Percentiles rank a stretch among this genome's conserved stretches.
Evolutionary conservation across 2,113 vertebrate genomes (phyloP).

Genomic region (Lepus europaeus): DNA sequence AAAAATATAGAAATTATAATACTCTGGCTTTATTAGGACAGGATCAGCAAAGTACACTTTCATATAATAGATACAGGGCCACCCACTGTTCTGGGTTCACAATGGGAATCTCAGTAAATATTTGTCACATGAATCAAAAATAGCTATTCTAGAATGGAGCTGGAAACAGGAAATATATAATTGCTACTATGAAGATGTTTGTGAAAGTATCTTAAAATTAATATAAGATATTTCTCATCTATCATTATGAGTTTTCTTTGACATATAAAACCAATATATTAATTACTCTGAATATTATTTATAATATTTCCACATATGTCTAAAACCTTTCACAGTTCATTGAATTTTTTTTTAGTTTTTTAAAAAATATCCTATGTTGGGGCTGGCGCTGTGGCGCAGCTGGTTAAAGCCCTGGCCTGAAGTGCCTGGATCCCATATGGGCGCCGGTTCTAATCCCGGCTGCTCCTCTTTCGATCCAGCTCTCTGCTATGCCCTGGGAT

Average conservation of each 20-base stretch:
- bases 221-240: not conserved
- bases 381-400: too few species aligned
- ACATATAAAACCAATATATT: not conserved
- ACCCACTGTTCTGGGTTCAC: not conserved
- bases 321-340: not conserved
- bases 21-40: not conserved
- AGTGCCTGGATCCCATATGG: too few species aligned
- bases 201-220: slow-evolving; percentile 26
- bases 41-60: not conserved
- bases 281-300: not conserved
- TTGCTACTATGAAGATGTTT: not conserved
- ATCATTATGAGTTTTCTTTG: not conserved
- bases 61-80: not conserved
- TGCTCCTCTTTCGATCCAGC: too few species aligned
- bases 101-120: not conserved
- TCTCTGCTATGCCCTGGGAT: too few species aligned
- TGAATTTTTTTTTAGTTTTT: not conserved
- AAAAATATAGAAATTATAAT: not conserved
- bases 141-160: not conserved
- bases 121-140: not conserved
- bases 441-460: too few species aligned
- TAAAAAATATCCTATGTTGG: too few species aligned
- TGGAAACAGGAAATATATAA: not conserved
- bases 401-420: too few species aligned
- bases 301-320: not conserved